Base-by-base conservation (phyloP, 92 coral and sea anemone genomes). In the Palythoa grandis region DNA sequence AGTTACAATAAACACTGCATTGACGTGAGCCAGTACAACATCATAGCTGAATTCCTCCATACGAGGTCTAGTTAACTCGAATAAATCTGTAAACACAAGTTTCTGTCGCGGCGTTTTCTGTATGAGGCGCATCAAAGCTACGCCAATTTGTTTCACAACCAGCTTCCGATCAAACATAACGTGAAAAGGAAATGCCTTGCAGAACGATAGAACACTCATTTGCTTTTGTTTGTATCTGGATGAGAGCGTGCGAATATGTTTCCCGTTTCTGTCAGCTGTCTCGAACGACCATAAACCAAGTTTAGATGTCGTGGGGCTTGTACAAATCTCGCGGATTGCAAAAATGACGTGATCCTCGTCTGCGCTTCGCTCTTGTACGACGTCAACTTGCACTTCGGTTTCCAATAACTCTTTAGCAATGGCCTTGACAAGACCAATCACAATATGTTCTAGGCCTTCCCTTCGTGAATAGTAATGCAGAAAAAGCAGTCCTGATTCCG, bases 101-200 rank as follows among this genome's bases (percentile, higher is more conserved):
- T 87, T 86, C 67, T 77, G 57, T 79, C 82, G 38, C 86, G 94
- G 57, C 67, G 89, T 82, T 40, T 88, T 87, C 78, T 91, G 89
- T 77, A 86, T 83, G 0, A 97, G 83, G 23, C 97, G 91, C 83
- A 92, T 87, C 65, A 97, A 88, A 23, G 98, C 94, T 0, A 97
- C 95, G 3, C 99, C 99, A 11, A 96, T 90, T 86, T 97, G 99
- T 74, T 92, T 93, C 50, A 97, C 78, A 68, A 83, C 91, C n/a
- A 97, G 90, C 25, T 95, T 90, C 57, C 93, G 92, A 74, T 97
- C 95, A 68, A 97, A 97, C 95, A 97, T 92, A 47, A 97, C 90
- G 73, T 97, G 99, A 53, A 97, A 97, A 2, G 99, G 99, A 78
- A 97, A 97, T 70, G 98, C 99, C 39, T 93, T 95, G 86, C 99